Base-by-base conservation (phyloP, 2,888 invertebrate species). In the Pristionchus exspectatus region DNA sequence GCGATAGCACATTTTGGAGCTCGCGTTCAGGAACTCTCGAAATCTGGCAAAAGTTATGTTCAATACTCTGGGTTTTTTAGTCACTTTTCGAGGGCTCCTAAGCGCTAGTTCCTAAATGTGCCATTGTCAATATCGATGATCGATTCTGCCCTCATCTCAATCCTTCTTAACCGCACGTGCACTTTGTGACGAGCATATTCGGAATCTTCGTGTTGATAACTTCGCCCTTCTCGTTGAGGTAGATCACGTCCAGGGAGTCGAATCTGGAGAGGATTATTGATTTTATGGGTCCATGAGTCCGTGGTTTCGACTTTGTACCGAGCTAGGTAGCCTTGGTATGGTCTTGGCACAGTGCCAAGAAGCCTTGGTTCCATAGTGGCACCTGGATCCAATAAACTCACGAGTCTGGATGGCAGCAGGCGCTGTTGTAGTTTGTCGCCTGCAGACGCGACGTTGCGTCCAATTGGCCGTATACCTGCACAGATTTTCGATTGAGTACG, bases 141-240 rank as follows among this genome's bases (percentile, higher is more conserved):
- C 5, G 38, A 2, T 7, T 24, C 18, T 27, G 27, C 18, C 27
- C 7, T n/a, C 77, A 18, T 44, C 44, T 24, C 2, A 2, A 10
- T 77, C 44, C 30, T 81, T 50, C 50, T 86, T 63, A 87, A 69
- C 87, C 87, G 95, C 98, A 98, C 88, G 98, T 98, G 95, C 98
- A 98, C 95, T 97, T 96, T 93, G 98, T 97, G 69, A 98, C 98
- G 90, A 98, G 97, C 98, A 98, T 98, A 44, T 98, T 97, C 12
- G 98, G 98, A 93, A 98, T 96, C 91, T 97, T 97, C 92, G 92
- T 91, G 21, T 92, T 90, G 44, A 91, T 90, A 72, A 95, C 92
- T 44, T 92, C 90, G 44, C 91, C 90, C 77, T 92, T 91, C 24
- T 91, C 91, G n/a, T 91, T 93, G 18, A 94, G 90, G 90, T 94